Evolutionary conservation across 2,888 invertebrate genomes (phyloP), one percentile per base, ranked within the genome.

Genomic region (Tetanocera ferruginea): DNA sequence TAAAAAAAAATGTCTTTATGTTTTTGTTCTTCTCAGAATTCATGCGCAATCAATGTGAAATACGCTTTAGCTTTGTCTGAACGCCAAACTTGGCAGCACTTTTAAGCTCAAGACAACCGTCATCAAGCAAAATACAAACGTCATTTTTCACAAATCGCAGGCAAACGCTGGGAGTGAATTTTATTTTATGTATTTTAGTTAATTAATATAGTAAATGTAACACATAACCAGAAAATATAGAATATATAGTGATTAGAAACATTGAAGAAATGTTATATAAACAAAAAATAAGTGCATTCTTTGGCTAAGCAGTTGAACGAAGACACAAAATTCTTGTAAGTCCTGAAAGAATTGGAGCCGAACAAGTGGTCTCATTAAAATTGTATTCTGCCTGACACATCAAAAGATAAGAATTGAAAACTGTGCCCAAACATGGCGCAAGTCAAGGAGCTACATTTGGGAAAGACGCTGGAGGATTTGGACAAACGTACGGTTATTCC

Each of bases 381-480:
- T 51, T 2, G n/a, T 4, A 52, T 17, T 51, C 52, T 2, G 17
- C 31, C 8, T 64, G 28, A 2, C 43, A 43, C 43, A 43, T 43
- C 14, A 5, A 37, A 43, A 11, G 11, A 43, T 43, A 43, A 43
- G 43, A 14, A 2, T 11, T 43, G 11, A 2, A 43, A 43, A 2
- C 43, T 43, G 43, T 3, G 3, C 1, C 11, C 43, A 43, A 75
- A 57, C 31, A 89, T 89, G 89, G 80, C 86, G 31, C 82, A 84
- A 49, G 76, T 85, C 8, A 90, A 88, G 72, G 85, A 87, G 78
- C 89, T 93, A 84, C 90, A 93, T 88, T 90, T 92, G 86, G 92
- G 91, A 76, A 91, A 91, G 86, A 91, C 91, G 83, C 89, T 93
- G 74, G 91, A 92, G 81, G 93, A 92, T 88, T 90, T 93, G 88